Evolutionary conservation across 30 jellyfish, hydroid and myxozoan genomes (phyloP).

Genomic region (Mastigias papua): DNA sequence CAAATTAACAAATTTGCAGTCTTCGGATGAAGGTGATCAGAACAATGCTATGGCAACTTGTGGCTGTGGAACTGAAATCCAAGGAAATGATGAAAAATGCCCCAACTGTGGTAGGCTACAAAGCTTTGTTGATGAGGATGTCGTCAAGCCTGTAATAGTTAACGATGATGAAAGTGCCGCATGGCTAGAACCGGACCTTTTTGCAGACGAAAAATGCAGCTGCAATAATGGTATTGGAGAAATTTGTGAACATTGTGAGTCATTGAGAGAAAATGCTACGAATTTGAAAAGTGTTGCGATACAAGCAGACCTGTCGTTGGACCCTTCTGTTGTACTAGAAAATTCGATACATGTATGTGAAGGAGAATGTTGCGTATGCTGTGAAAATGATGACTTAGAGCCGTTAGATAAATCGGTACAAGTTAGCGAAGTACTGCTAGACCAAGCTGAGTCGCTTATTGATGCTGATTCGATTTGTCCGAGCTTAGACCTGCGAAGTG

Average conservation of each 20-base stretch:
- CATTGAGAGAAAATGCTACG: background rate
- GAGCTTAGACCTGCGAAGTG: slow-evolving; percentile 39
- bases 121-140: slow-evolving; percentile 38
- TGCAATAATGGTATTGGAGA: slow-evolving; percentile 8
- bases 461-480: slow-evolving; percentile 37
- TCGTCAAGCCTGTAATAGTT: slow-evolving; percentile 56
- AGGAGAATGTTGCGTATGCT: slow-evolving; percentile 68
- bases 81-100: slow-evolving; percentile 25
- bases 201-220: slow-evolving; percentile 46
- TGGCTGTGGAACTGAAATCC: slow-evolving; percentile 38
- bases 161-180: slow-evolving; percentile 60
- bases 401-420: slow-evolving; percentile 76
- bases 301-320: slow-evolving; percentile 57
- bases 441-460: slow-evolving; percentile 9
- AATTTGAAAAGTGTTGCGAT: slow-evolving; percentile 22
- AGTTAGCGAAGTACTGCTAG: slow-evolving; percentile 63
- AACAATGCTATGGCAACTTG: slow-evolving; percentile 1
- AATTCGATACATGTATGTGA: slow-evolving; percentile 66
- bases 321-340: slow-evolving; percentile 2
- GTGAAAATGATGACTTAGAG: slow-evolving; percentile 32
- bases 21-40: slow-evolving; percentile 54
- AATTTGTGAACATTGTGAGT: slow-evolving; percentile 16
- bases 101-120: slow-evolving; percentile 28
- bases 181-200: slow-evolving; percentile 47
- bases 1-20: slow-evolving; percentile 17